Evolutionary conservation across 2,888 invertebrate species (phyloP).

Genomic region (Smittia aterrima): DNA sequence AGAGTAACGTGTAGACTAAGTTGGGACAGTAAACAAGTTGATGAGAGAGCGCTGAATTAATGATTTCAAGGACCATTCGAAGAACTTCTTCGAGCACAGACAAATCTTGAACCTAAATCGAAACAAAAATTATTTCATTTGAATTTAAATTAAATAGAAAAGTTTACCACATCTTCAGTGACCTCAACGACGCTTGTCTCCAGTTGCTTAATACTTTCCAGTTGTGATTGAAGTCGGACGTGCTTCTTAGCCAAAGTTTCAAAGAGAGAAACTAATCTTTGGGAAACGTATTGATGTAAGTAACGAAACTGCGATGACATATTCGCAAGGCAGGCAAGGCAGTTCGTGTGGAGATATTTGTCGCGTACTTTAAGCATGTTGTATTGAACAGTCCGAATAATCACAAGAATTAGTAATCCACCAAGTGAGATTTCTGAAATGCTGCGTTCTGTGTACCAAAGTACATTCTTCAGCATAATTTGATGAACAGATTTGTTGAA

Average conservation of each 20-base stretch:
- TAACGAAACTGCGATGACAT: slow-evolving; percentile 92
- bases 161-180: slow-evolving; percentile 42
- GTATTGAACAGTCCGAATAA: slow-evolving; percentile 95
- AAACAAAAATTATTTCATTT: slow-evolving; percentile 31
- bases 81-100: slow-evolving; percentile 93
- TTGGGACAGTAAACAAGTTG: slow-evolving; percentile 86
- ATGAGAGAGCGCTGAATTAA: slow-evolving; percentile 90
- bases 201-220: slow-evolving; percentile 53
- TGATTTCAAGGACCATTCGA: slow-evolving; percentile 93
- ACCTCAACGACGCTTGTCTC: slow-evolving; percentile 50
- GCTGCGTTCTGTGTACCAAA: slow-evolving; percentile 91
- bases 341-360: slow-evolving; percentile 97
- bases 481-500: slow-evolving; percentile 93
- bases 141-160: slow-evolving; percentile 16
- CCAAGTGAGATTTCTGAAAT: slow-evolving; percentile 92
- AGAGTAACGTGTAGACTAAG: slow-evolving; percentile 91
- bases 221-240: slow-evolving; percentile 62
- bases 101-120: slow-evolving; percentile 75
- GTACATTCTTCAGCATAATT: slow-evolving; percentile 79
- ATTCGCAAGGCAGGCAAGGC: slow-evolving; percentile 95
- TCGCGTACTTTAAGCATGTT: slow-evolving; percentile 96
- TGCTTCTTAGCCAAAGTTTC: slow-evolving; percentile 89
- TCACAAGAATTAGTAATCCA: slow-evolving; percentile 87
- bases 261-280: slow-evolving; percentile 86
- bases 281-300: slow-evolving; percentile 93